Percentiles rank a stretch among this genome's conserved stretches.
These are phyloP conservation scores for Branchipolynoe longqiensis DNA, from an alignment of 2,888 invertebrate species.

Conservation along the genomic window DNA sequence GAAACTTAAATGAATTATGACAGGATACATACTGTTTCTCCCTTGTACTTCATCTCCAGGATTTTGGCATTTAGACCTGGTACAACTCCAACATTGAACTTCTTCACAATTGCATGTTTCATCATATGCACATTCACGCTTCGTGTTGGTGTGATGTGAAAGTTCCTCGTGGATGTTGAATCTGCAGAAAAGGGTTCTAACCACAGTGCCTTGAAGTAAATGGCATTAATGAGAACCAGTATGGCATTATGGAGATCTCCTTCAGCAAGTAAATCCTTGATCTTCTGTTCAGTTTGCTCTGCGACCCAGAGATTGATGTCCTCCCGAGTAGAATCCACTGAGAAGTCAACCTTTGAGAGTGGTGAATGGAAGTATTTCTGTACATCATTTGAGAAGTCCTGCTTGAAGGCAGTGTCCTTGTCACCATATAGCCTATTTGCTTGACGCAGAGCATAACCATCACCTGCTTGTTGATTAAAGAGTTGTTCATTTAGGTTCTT, in stretches of 20 bases:
- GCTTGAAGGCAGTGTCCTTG: neutral
- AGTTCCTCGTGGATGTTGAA: neutral
- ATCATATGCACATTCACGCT: neutral
- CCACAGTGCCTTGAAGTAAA: constrained; percentile 30
- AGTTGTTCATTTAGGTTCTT: neutral
- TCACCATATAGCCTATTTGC: constrained; percentile 74
- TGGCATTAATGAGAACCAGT: neutral
- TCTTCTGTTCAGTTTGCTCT: constrained; percentile 90
- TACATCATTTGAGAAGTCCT: constrained; percentile 65
- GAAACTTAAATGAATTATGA: neutral
- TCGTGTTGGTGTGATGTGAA: neutral
- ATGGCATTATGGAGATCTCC: constrained; percentile 6
- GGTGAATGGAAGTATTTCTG: constrained; percentile 68
- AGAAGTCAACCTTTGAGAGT: constrained; percentile 71
- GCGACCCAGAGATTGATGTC: constrained; percentile 92
- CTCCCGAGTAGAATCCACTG: constrained; percentile 74
- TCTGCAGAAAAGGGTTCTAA: neutral
- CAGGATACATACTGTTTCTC: neutral
- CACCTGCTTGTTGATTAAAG: neutral
- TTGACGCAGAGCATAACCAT: constrained; percentile 68
- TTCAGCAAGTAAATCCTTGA: constrained; percentile 85
- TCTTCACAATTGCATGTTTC: neutral
- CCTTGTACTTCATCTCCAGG: constrained; percentile 7
- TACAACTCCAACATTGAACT: neutral
- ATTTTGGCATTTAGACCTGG: neutral